phyloP scores from a whole-genome alignment of 2,888 invertebrate species.

The Tenthredo scrophulariae region DNA sequence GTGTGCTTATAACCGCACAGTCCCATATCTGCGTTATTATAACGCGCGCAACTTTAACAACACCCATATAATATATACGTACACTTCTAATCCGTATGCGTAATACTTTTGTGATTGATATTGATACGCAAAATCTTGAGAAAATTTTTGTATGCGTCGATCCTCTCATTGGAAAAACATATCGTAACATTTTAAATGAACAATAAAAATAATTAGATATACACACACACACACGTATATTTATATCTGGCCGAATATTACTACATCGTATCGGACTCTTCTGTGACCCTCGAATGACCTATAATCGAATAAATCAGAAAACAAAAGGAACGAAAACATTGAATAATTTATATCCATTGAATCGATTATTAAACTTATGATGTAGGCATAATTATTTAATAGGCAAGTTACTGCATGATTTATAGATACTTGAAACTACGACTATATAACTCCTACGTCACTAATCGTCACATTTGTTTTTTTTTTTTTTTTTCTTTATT shows the following conservation, averaged over 20 bases:
- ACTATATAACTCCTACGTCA: neutral
- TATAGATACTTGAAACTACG: neutral
- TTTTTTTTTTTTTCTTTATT: neutral
- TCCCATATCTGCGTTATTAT: neutral
- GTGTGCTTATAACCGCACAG: neutral
- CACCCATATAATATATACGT: neutral
- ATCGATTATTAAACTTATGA: conserved; percentile 21
- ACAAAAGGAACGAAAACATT: neutral
- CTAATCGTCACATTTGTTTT: neutral
- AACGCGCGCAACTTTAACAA: neutral
- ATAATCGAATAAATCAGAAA: conserved; percentile 27
- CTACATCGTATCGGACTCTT: neutral
- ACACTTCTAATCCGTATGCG: neutral
- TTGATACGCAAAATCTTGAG: neutral
- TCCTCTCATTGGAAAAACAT: neutral
- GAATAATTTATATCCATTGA: conserved; percentile 31
- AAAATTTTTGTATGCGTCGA: neutral
- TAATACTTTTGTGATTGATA: neutral
- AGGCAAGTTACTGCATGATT: neutral
- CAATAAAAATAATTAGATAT: neutral
- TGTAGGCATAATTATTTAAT: neutral
- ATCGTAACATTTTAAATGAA: neutral
- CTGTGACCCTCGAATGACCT: neutral
- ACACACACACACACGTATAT: neutral
- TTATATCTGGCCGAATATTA: neutral